Percentiles rank a stretch among this genome's conserved stretches.
phyloP scores from a whole-genome alignment of 2,113 vertebrate genomes.

The Puma concolor region DNA sequence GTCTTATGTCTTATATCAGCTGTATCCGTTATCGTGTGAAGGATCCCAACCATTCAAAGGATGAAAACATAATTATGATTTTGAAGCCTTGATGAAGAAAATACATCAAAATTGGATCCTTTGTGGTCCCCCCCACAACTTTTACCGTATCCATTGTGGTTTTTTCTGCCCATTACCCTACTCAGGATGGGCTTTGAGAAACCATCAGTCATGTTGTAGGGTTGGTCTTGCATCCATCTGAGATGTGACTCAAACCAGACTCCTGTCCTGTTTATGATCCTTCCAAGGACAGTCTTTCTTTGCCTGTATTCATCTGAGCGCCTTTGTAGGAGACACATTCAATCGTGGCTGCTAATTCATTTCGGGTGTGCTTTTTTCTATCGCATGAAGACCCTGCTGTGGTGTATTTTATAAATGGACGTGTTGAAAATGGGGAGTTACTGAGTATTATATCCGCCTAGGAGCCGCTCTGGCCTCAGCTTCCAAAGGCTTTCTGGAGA shows the following conservation, averaged over 20 bases:
- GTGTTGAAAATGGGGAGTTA: not conserved
- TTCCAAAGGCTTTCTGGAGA: not conserved
- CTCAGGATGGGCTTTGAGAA: not conserved
- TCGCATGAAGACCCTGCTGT: not conserved
- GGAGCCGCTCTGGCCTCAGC: no score
- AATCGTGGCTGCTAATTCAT: not conserved
- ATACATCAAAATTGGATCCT: not conserved
- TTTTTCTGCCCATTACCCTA: not conserved
- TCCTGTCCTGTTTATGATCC: not conserved
- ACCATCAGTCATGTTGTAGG: rapidly evolving
- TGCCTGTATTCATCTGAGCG: not conserved
- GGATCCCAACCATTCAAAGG: no score
- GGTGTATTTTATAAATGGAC: not conserved
- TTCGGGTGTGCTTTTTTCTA: not conserved
- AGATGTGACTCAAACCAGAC: not conserved
- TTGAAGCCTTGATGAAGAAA: not conserved
- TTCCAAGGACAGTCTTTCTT: not conserved
- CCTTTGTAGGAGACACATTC: not conserved
- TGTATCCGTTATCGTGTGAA: not conserved
- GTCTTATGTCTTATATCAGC: rapidly evolving
- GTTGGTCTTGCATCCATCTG: not conserved
- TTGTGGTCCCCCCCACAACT: not conserved
- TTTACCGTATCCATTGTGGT: rapidly evolving
- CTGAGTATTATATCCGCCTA: no score
- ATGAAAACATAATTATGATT: not conserved